Base-by-base conservation (phyloP, 2,113 vertebrate species). In the Leucosticte australis region DNA sequence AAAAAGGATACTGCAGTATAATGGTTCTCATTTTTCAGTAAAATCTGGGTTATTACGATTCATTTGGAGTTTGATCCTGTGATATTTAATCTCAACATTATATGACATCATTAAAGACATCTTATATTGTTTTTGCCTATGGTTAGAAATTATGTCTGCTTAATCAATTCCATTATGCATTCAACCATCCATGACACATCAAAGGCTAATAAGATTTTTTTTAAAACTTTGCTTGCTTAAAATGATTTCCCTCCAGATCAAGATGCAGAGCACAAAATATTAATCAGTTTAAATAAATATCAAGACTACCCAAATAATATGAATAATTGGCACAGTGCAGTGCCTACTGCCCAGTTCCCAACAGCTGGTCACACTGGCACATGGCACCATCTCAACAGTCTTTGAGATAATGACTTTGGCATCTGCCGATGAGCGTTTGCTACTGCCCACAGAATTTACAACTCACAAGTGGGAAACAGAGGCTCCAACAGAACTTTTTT, bases 381-480 rank as follows among this genome's bases (percentile, higher is more conserved):
- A 97, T 97, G 98, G 98, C 98, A 98, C 94, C 98, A 98, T 98
- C 98, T 99, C 98, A 98, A 98, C 98, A 98, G 98, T 98, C 98
- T 99, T 98, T 98, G 98, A 98, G 99, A 99, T 99, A 99, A 99
- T 99, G 99, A 99, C 98, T 99, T 99, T 99, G 98, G 99, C 99
- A 99, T 99, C 98, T 99, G 99, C 98, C 98, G 98, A 98, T 96
- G 98, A 98, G 98, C 82, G 96, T 98, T 98, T 97, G 98, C 98
- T 96, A 98, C 99, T 99, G 99, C 99, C 98, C 99, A 98, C 98
- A 98, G 98, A 99, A 99, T 99, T 99, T 98, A 99, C 99, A 99
- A 98, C 99, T 99, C 99, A 98, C 99, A 98, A 99, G 99, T 99
- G 99, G 99, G 98, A 98, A 98, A 98, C 98, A 98, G 98, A 98